Base-by-base conservation (phyloP, 1,140 invertebrate genomes). In the Nomia melanderi region DNA sequence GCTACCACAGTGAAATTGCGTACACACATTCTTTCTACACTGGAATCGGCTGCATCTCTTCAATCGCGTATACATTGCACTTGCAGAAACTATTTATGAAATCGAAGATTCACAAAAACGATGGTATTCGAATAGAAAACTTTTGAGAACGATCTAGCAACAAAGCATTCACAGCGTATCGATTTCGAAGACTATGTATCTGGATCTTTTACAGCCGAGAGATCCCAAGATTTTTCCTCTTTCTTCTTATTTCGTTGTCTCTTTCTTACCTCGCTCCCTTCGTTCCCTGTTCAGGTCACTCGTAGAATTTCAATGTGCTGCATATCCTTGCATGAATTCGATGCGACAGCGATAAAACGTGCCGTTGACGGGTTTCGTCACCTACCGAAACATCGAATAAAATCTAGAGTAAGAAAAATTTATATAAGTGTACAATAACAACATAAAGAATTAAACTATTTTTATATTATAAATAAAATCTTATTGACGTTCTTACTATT, bases 1-100 rank as follows among this genome's bases (percentile, higher is more conserved):
- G 39, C 60, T 39, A 25, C n/a, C 53, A 33, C 53, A 74, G 1
- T 50, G 65, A 41, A 39, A 78, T 47, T 33, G 71, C 31, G 3
- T 7, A 44, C 9, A 25, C 11, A 56, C 9, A 17, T 59, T 65
- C 25, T 36, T 70, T 8, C 27, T 74, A 11, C 0, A 2, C 4
- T 25, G 4, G 31, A 0, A 25, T n/a, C 1, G 9, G 11, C 4
- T 27, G 17, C n/a, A 69, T 50, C n/a, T 33, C 31, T 50, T 70
- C 41, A 60, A 11, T 47, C 47, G 41, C 2, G 59, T 8, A 8
- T 70, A 82, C 81, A 83, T 83, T n/a, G 47, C 17, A 36, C 41
- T 41, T 53, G 23, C 25, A 27, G n/a, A 6, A 29, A 59, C 25
- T 12, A 29, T 27, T 11, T 9, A 47, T 17, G n/a, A 0, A 36